Evolutionary conservation across 2,888 invertebrate species (phyloP).

Genomic region (Cremastinae sp.): DNA sequence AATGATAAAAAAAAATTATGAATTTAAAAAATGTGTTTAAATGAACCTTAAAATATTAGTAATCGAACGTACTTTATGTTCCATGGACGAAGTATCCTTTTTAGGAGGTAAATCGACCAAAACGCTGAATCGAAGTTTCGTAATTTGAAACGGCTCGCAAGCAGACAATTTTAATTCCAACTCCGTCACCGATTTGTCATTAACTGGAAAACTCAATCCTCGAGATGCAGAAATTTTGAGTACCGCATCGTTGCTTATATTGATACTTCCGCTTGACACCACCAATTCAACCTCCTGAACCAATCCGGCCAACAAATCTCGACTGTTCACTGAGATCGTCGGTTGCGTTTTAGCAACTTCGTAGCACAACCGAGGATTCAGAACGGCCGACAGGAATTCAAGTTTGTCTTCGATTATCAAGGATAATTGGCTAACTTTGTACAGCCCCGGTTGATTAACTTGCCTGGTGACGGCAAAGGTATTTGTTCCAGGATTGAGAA

Average conservation of each 20-base stretch:
- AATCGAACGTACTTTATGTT: slow-evolving; percentile 90
- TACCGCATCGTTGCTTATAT: slow-evolving; percentile 84
- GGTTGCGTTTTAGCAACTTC: slow-evolving; percentile 83
- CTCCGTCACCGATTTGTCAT: slow-evolving; percentile 74
- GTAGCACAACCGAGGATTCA: slow-evolving; percentile 82
- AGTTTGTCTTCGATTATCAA: slow-evolving; percentile 85
- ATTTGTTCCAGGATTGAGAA: slow-evolving; percentile 85
- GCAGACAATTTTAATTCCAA: slow-evolving; percentile 72
- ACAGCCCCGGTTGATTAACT: slow-evolving; percentile 86
- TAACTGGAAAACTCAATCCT: slow-evolving; percentile 84
- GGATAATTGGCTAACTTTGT: slow-evolving; percentile 87
- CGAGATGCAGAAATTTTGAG: slow-evolving; percentile 85
- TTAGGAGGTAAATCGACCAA: slow-evolving; percentile 89
- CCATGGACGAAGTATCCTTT: slow-evolving; percentile 86
- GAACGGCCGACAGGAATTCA: slow-evolving; percentile 86
- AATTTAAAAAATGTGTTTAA: background rate
- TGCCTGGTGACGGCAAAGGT: slow-evolving; percentile 83
- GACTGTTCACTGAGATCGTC: slow-evolving; percentile 82
- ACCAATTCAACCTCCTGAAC: slow-evolving; percentile 89
- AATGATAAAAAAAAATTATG: background rate
- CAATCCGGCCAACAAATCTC: slow-evolving; percentile 90
- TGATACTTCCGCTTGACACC: slow-evolving; percentile 89
- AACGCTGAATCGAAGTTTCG: slow-evolving; percentile 84
- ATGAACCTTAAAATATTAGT: no score
- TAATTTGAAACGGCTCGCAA: slow-evolving; percentile 85